Base-by-base conservation (phyloP, 2,888 invertebrate genomes). In the Drosophila macrothrix region DNA sequence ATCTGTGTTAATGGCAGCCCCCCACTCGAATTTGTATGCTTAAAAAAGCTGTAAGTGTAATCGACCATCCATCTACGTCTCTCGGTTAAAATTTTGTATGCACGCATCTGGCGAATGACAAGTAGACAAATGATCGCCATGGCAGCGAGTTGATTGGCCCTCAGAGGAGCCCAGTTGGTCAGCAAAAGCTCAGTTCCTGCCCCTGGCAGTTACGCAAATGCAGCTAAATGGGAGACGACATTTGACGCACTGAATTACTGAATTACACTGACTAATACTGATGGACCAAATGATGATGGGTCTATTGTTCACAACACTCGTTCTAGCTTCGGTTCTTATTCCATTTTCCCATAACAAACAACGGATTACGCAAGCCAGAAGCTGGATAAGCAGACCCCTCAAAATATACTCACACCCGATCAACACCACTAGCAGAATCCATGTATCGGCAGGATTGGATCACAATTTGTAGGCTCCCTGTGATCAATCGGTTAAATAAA, bases 51-150 rank as follows among this genome's bases (percentile, higher is more conserved):
- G 22, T 22, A 22, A 43, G 43, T 22, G 22, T 43, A 22, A 22
- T 43, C 43, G 22, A 43, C 3, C 43, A 43, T 22, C 14, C 43
- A 22, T 43, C 43, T 43, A 6, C 43, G 22, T 43, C 14, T 22
- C 43, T 9, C 9, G 16, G 25, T 9, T 46, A 16, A 46, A 7
- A 55, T 63, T 60, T 58, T 55, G 55, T 62, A 29, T 58, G 33
- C 67, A 35, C 53, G 59, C 53, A 67, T 76, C 52, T 72, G 72
- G 77, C 72, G 56, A 56, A 72, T 67, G 76, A 72, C 76, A 76
- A 49, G 73, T 56, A 73, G 59, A 63, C 55, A 76, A 76, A 76
- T 76, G 76, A 73, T 77, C 73, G 43, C 46, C 63, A 72, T 66
- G 60, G 64, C 55, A 72, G 73, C 72, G 2, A 55, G 19, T 29